Conservation (phyloP, 2,888 invertebrate species). For the Epirrita christyi region DNA sequence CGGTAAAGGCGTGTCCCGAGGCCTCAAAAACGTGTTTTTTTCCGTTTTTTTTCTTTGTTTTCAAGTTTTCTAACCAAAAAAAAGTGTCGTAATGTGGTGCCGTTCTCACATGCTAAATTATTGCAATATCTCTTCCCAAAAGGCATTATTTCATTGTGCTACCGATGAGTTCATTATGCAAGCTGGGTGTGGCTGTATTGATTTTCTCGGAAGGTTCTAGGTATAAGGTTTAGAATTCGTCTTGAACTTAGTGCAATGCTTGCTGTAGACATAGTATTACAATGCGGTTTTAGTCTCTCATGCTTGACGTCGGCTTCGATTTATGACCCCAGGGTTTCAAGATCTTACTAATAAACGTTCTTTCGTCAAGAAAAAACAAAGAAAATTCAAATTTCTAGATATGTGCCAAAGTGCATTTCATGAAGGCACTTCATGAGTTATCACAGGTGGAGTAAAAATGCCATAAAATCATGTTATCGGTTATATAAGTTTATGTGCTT, state of each 20-base stretch:
- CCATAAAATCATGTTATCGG: conserved; percentile 75
- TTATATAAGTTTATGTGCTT: conserved; percentile 68
- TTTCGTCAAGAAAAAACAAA: conserved; percentile 3
- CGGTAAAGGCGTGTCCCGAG: conserved; percentile 26
- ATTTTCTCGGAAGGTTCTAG: conserved; percentile 84
- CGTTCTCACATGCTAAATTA: conserved; percentile 75
- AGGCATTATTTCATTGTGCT: conserved; percentile 52
- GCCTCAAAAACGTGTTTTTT: conserved; percentile 58
- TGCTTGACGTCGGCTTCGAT: conserved; percentile 46
- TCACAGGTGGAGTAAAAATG: conserved; percentile 54
- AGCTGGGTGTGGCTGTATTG: conserved; percentile 84
- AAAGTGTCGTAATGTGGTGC: conserved; percentile 74
- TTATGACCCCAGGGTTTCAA: conserved; percentile 7
- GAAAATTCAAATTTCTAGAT: conserved; percentile 3
- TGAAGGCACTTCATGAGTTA: conserved; percentile 42
- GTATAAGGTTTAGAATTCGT: conserved; percentile 74
- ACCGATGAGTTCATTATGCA: conserved; percentile 76
- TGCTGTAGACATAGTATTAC: conserved; percentile 61
- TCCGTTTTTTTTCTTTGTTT: conserved; percentile 78
- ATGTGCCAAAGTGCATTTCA: conserved; percentile 27
- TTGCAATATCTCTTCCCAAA: conserved; percentile 60
- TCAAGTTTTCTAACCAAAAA: conserved; percentile 81
- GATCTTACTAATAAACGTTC: conserved; percentile 3
- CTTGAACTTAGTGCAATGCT: conserved; percentile 72
- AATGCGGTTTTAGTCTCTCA: conserved; percentile 60